Percentiles rank a stretch among this genome's conserved stretches.
These are phyloP conservation scores for Syrista parreyssii DNA, from an alignment of 2,888 invertebrate genomes.

Conservation along the genomic window DNA sequence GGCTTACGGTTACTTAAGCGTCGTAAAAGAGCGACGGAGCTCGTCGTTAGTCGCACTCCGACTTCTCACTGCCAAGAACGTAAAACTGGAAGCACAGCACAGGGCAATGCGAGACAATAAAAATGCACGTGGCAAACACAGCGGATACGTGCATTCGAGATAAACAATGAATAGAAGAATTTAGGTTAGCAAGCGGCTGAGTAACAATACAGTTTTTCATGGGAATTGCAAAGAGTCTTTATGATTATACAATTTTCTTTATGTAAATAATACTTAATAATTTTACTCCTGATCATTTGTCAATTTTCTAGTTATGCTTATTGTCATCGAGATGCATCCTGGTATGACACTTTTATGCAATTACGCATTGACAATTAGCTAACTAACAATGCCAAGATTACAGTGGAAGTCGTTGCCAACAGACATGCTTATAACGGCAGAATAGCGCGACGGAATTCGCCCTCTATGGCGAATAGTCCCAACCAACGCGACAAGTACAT, in stretches of 20 bases:
- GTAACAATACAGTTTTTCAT: neutral
- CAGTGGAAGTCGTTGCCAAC: neutral
- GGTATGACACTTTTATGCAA: neutral
- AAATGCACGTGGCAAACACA: neutral
- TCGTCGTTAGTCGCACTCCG: neutral
- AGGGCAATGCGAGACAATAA: neutral
- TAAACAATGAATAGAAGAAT: neutral
- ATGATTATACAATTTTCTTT: neutral
- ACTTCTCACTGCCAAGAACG: neutral
- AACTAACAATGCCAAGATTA: neutral
- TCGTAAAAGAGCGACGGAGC: neutral
- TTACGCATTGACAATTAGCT: neutral
- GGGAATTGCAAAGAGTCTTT: neutral
- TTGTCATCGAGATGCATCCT: neutral
- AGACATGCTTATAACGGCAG: conserved; percentile 11
- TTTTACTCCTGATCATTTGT: neutral
- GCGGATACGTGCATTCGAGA: neutral
- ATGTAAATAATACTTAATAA: neutral
- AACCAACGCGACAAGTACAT: conserved; percentile 18
- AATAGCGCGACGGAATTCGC: conserved; percentile 19
- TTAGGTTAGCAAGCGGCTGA: neutral
- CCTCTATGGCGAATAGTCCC: conserved; percentile 15
- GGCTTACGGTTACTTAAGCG: neutral
- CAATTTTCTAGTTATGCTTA: neutral
- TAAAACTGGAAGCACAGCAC: neutral